A percentile compares a stretch with the other conserved stretches of the same genome.
These are phyloP conservation scores for Potamarius usumacintae DNA, from an alignment of 2,113 vertebrate species.

Conservation along the genomic window DNA sequence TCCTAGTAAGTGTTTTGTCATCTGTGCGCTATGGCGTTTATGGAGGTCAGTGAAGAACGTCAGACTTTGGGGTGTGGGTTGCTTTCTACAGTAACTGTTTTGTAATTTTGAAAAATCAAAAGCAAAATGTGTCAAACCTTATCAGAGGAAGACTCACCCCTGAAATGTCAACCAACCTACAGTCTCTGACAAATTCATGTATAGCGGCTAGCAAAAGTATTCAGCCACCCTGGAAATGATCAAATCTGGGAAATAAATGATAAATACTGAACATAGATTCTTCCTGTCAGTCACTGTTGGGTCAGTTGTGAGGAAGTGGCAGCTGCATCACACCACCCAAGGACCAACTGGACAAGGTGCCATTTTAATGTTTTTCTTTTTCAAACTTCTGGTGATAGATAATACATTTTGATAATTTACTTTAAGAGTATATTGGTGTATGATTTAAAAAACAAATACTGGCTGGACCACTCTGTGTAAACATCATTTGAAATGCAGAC, in stretches of 20 bases:
- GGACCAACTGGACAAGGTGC: too few species aligned
- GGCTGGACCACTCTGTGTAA: too few species aligned
- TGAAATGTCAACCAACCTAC: slow-evolving; percentile 34
- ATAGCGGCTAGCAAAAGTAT: not conserved
- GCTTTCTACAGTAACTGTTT: slow-evolving; percentile 11
- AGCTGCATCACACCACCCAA: too few species aligned
- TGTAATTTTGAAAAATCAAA: not conserved
- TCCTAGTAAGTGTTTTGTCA: slow-evolving; percentile 27
- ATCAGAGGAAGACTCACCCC: not conserved
- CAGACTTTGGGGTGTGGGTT: not conserved
- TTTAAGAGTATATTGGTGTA: too few species aligned
- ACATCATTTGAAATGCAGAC: too few species aligned
- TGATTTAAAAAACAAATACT: too few species aligned
- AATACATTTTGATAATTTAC: too few species aligned
- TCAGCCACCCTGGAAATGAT: not conserved
- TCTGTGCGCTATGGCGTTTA: not conserved
- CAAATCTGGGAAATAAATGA: not conserved
- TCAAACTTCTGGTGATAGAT: too few species aligned
- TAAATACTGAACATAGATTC: not conserved
- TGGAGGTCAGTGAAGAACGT: not conserved
- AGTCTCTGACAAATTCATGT: not conserved
- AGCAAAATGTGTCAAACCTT: slow-evolving; percentile 16
- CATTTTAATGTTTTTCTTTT: too few species aligned
- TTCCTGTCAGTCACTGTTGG: too few species aligned
- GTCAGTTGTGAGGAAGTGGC: too few species aligned